Base-by-base conservation (phyloP, 2,888 invertebrate genomes). In the Chironomus riparius region DNA sequence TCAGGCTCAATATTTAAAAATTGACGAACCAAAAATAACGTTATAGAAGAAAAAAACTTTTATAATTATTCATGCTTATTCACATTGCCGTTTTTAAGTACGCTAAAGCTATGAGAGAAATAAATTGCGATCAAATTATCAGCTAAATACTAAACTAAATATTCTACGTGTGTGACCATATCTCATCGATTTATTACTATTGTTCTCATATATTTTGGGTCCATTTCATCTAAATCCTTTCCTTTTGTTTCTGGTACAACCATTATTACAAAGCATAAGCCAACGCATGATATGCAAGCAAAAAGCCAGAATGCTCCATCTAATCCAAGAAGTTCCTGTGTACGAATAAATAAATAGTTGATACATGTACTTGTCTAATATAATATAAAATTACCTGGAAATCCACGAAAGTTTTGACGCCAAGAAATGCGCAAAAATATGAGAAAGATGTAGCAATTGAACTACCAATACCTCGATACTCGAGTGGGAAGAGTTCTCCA, bases 241-340 rank as follows among this genome's bases (percentile, higher is more conserved):
- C 95, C 95, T 83, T 93, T 95, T 4, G 96, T 96, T 85, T 96
- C 95, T 0, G 95, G 95, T 7, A 96, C 92, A 82, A 91, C 92
- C 80, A 91, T 91, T 3, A 92, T 91, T 1, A 95, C 92, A 83
- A 95, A 95, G 82, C 93, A 90, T 12, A 94, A 85, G 18, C 94
- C 92, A 24, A 91, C 88, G 0, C 93, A 89, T 69, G 94, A 92
- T 81, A 94, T 89, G 75, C 90, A 90, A 0, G 94, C 92, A 83
- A 95, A 96, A 78, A 95, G 85, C 92, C 93, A 94, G 83, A 95
- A 96, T 2, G 94, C 92, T 0, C 94, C 94, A 81, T 92, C 90
- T 47, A 93, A 84, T 0, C 93, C 92, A 38, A 94, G 84, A 70
- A 88, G 84, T 82, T 91, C 86, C 77, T 79, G 68, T 48, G 38